A percentile compares a stretch with the other conserved stretches of the same genome.
Conservation (phyloP, 2,888 invertebrate species). For the Aphrophora alni region DNA sequence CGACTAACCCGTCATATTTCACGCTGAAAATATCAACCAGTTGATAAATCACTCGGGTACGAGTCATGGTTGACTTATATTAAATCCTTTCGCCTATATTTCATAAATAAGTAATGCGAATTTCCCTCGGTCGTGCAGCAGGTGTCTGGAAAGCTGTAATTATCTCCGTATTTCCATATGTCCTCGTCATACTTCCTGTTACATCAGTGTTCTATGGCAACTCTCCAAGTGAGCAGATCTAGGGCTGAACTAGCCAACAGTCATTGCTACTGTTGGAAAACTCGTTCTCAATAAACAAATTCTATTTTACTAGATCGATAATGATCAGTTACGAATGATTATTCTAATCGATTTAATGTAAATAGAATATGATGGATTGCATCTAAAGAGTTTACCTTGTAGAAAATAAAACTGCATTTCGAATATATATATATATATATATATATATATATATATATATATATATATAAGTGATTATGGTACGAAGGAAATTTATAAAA, state of each 20-base stretch:
- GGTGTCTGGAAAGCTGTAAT: conserved; percentile 1
- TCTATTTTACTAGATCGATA: background rate
- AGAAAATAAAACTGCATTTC: too few species aligned
- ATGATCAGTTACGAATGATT: background rate
- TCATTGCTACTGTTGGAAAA: background rate
- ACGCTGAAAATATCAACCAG: background rate
- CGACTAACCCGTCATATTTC: background rate
- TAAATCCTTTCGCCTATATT: conserved; percentile 1
- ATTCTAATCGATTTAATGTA: background rate
- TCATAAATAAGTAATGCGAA: background rate
- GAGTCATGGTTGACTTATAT: background rate
- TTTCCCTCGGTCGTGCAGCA: conserved; percentile 2
- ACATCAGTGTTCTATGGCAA: conserved; percentile 22
- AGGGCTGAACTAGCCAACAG: background rate
- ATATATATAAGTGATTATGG: too few species aligned
- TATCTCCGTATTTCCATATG: conserved; percentile 32
- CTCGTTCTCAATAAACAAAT: background rate
- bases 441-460: too few species aligned
- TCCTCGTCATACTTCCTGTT: conserved; percentile 38
- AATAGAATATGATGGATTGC: background rate
- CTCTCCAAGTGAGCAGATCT: conserved; percentile 4
- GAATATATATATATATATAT: too few species aligned
- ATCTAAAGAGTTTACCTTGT: background rate
- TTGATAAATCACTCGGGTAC: background rate
- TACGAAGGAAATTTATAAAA: too few species aligned